Base-by-base conservation (phyloP, 2,888 invertebrate species). In the Morpho deidamia region DNA sequence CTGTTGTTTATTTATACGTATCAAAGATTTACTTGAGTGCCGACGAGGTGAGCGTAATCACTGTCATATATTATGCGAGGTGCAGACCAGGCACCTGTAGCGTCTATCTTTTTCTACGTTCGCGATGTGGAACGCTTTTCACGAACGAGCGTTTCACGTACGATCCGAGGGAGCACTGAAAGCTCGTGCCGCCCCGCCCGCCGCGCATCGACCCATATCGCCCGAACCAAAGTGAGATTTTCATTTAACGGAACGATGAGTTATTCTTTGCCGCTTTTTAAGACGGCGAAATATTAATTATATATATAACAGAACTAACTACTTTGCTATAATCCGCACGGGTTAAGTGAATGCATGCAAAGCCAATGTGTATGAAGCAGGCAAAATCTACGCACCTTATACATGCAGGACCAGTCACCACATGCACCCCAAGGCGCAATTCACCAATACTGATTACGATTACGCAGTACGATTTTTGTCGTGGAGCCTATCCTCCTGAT, bases 61-160 rank as follows among this genome's bases (percentile, higher is more conserved):
- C 77, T 71, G 71, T 70, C 70, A 79, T 78, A 74, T 80, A 77
- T 77, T 71, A 79, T 77, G 70, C 64, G 69, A 55, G 65, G 63
- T 61, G 47, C 65, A 70, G 67, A 66, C 56, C 60, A 57, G 69
- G 77, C 83, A 83, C 82, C 82, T 83, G 82, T 83, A 72, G 83
- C 76, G 68, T 75, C 66, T 63, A 67, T 61, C 65, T 68, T 70
- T 72, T 76, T 73, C 72, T 72, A 70, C 70, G 69, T 70, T 72
- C 76, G 58, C 56, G 59, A 56, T 38, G 47, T 44, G 44, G 53
- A 56, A 43, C 48, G 52, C 55, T 37, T 44, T 34, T 51, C 44
- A 41, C 60, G 60, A 57, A 65, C 76, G 79, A 70, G 70, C 74
- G 76, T 68, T 65, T 66, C 70, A 69, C 60, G 67, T 63, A 66